Base-by-base conservation (phyloP, 2,113 vertebrate species). In the Acrocephalus arundinaceus region DNA sequence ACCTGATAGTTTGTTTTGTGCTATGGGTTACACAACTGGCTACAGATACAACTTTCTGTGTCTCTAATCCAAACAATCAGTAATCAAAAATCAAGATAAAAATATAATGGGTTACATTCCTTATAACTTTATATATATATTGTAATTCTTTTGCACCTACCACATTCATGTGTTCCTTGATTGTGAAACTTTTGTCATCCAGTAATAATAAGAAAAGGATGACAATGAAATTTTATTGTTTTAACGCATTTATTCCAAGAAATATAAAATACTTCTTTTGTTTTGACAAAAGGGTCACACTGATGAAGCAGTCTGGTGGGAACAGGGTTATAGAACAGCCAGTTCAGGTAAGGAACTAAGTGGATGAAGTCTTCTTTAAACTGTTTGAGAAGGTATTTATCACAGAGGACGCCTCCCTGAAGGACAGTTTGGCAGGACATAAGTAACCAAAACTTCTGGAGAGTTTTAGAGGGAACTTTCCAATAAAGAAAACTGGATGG, bases 11-110 rank as follows among this genome's bases (percentile, higher is more conserved):
- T 4, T 2, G 0, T 68, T 89, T 73, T 24, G 21, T 35, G 15
- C 7, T 84, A n/a, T 7, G 0, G 0, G 10, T 73, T 68, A 15
- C 18, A 27, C 6, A 55, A 13, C 4, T 80, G 3, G 2, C 5
- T 70, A 13, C 4, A 63, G 5, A 25, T 41, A 31, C 11, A 63
- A 17, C 2, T 76, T 80, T 68, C n/a, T 2, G 2, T 31, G 13
- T 55, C 23, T 73, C 13, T 68, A 59, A 59, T 54, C 11, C 14
- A 62, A 83, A 72, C 25, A 19, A n/a, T n/a, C 17, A 46, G 27
- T 63, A 35, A 54, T 22, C 16, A 89, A 67, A 94, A 79, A 35
- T 21, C 27, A 49, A 33, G 11, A 28, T 2, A 59, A 1, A 54
- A 39, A 5, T 62, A 21, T 57, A 6, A 52, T 15, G 9, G 8